Base-by-base conservation (phyloP, 2,113 vertebrate genomes). In the Serilophus lunatus region DNA sequence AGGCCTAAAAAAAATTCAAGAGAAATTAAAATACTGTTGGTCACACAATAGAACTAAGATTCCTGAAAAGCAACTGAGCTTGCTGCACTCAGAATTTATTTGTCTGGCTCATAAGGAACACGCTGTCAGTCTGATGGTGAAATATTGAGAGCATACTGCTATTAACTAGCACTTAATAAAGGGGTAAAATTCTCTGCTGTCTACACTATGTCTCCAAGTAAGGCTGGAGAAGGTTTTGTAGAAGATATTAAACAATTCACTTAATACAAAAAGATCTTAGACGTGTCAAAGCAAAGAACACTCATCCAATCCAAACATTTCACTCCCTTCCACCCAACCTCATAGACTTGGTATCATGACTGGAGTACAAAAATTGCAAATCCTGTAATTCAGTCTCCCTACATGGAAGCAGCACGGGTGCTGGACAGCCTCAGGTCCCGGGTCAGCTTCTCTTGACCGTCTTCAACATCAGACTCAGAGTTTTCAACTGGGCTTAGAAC, bases 351-450 rank as follows among this genome's bases (percentile, higher is more conserved):
- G 18, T n/a, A 25, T 31, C 22, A 5, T 6, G 10, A 51, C n/a
- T 31, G 2, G 49, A 64, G 35, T 10, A 38, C 61, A 72, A 11
- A 15, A 57, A 89, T 5, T 63, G 26, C n/a, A 77, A 61, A 29
- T 54, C 42, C 35, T 69, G 0, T 12, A 33, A 38, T 5, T 26
- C 42, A 54, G 50, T 35, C 45, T 66, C 8, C 16, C 98, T 97
- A 99, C 99, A 99, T 99, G 81, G 99, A 99, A 36, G 99, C 99
- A 86, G 99, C 98, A 35, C 99, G 98, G 78, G 98, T 98, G 98
- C 99, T 99, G 84, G 99, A 99, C 82, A 99, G 98, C 57, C 99
- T 97, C 44, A 99, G 98, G 96, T 99, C 99, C 70, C 98, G 97
- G 61, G 98, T 98, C 96, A 99, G 95, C 93, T 98, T 99, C 92